These are phyloP conservation scores for Heterodera filipjevi DNA, from an alignment of 2,888 invertebrate genomes.

Conservation along the genomic window DNA sequence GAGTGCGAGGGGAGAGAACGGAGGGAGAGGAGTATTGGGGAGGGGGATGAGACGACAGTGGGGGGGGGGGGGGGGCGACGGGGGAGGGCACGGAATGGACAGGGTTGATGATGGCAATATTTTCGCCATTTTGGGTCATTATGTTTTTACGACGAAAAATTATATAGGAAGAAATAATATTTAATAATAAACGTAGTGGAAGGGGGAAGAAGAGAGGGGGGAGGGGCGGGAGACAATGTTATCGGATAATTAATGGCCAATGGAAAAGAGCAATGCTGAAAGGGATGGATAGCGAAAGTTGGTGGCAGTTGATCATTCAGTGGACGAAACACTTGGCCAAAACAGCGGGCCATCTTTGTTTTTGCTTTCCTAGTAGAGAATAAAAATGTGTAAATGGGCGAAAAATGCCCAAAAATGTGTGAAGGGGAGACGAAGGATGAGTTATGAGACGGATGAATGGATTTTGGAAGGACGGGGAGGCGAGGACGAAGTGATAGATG, in stretches of 20 bases:
- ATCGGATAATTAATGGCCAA: constrained; percentile 9
- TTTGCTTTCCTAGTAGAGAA: background rate
- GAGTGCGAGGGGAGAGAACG: background rate
- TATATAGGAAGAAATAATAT: background rate
- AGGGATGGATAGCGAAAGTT: background rate
- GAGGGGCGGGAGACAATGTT: background rate
- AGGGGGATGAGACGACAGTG: background rate
- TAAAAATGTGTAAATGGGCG: constrained; percentile 1
- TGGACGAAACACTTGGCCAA: background rate
- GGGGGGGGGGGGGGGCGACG: background rate
- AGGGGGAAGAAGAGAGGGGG: background rate
- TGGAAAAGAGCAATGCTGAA: background rate
- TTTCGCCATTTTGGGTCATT: background rate
- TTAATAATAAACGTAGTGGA: background rate
- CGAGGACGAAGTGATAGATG: background rate
- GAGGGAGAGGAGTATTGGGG: background rate
- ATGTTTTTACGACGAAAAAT: background rate
- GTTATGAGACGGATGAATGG: constrained; percentile 5
- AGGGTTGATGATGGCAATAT: background rate
- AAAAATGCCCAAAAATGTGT: background rate
- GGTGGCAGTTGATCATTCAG: background rate
- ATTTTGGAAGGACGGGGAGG: constrained; percentile 12
- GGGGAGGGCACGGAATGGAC: background rate
- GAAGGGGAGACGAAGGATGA: background rate
- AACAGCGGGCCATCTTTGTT: background rate